Percentiles rank a stretch among this genome's conserved stretches.
Evolutionary conservation across 2,888 invertebrate species (phyloP).

Genomic region (Tortrix viridana): DNA sequence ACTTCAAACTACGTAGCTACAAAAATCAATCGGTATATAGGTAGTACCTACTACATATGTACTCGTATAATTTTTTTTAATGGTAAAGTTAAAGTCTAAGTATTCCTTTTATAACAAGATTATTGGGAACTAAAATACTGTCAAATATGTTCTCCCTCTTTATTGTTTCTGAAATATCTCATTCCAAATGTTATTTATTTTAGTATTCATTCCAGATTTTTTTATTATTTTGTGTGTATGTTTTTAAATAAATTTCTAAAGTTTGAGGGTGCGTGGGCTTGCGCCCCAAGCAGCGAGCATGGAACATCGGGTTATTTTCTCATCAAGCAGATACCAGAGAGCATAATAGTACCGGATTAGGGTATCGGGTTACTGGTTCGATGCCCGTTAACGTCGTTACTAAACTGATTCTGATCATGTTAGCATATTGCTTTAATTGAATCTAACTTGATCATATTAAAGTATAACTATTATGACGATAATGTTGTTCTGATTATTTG

Average conservation of each 20-base stretch:
- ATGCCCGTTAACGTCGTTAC: slow-evolving; percentile 24
- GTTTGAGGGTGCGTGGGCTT: slow-evolving; percentile 10
- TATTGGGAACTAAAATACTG: too few species aligned
- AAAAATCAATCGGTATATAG: too few species aligned
- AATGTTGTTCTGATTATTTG: neutral
- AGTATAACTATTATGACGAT: neutral
- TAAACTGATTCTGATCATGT: slow-evolving; percentile 22
- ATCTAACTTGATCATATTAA: slow-evolving; percentile 16
- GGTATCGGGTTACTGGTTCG: slow-evolving; percentile 65
- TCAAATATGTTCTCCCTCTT: too few species aligned
- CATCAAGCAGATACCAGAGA: slow-evolving; percentile 60
- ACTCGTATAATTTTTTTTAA: too few species aligned
- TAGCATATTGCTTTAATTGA: slow-evolving; percentile 30
- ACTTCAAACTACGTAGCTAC: too few species aligned
- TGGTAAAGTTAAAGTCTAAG: too few species aligned
- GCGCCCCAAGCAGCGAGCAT: slow-evolving; percentile 46
- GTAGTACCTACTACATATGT: too few species aligned
- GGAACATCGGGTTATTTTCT: slow-evolving; percentile 70
- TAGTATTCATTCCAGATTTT: too few species aligned
- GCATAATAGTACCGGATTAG: slow-evolving; percentile 66
- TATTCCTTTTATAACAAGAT: too few species aligned
- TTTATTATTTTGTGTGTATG: too few species aligned
- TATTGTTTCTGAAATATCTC: too few species aligned
- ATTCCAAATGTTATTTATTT: too few species aligned
- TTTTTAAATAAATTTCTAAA: neutral